Evolutionary conservation across 2,888 invertebrate genomes (phyloP).

Genomic region (Campopleginae sp.): DNA sequence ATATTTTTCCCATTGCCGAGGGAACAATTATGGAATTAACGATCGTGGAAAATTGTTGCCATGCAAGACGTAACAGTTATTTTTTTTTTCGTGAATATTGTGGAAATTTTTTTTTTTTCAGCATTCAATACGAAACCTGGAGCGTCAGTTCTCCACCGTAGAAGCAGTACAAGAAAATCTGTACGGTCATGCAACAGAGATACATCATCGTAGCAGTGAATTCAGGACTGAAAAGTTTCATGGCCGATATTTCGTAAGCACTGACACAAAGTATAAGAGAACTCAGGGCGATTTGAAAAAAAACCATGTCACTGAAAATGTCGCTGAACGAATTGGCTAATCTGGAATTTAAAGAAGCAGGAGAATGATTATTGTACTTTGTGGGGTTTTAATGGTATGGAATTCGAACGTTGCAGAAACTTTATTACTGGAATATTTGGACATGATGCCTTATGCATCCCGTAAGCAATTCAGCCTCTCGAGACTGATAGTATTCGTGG

Average conservation of each 20-base stretch:
- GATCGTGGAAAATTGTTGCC: too few relatives aligned
- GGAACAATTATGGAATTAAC: too few relatives aligned
- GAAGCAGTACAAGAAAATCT: slow-evolving; percentile 69
- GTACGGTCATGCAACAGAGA: slow-evolving; percentile 71
- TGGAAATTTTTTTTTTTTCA: neutral
- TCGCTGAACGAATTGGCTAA: slow-evolving; percentile 64
- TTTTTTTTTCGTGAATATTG: neutral
- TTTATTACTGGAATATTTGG: slow-evolving; percentile 59
- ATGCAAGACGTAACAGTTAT: too few relatives aligned
- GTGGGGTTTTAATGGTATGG: neutral
- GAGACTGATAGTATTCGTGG: neutral
- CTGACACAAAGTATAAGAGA: slow-evolving; percentile 71
- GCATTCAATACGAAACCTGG: slow-evolving; percentile 62
- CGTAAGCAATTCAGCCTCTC: slow-evolving; percentile 50
- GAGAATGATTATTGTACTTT: neutral
- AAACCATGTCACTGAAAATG: slow-evolving; percentile 67
- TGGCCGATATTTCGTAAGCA: slow-evolving; percentile 70
- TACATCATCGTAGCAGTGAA: slow-evolving; percentile 66
- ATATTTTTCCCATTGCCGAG: neutral
- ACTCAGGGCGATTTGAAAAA: slow-evolving; percentile 68
- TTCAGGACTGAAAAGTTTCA: slow-evolving; percentile 61
- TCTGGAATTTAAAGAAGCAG: slow-evolving; percentile 22
- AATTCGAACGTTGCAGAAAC: neutral
- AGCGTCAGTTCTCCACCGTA: slow-evolving; percentile 58
- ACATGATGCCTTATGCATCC: slow-evolving; percentile 63